Evolutionary conservation across 2,797 vertebrate genomes (phyloP).

Genomic region (Danio albolineatus): DNA sequence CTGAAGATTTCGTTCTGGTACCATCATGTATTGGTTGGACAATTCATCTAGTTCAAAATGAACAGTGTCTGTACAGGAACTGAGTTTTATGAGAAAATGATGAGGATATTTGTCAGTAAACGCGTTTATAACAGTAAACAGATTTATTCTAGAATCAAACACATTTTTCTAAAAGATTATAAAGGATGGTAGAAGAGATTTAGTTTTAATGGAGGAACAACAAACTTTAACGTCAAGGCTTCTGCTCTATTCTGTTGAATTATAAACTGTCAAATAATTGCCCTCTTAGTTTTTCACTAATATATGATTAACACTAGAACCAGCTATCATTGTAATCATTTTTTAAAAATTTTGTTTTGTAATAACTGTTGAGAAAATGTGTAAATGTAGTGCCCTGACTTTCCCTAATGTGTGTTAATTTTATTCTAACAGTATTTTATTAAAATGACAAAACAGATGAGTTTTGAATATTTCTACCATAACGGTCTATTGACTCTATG

Average conservation of each 20-base stretch:
- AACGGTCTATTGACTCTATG: too few species aligned
- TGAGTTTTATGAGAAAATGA: slow-evolving; percentile 19
- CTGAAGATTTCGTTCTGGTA: background rate
- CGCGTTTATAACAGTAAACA: slow-evolving; percentile 5
- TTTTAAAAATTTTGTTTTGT: too few species aligned
- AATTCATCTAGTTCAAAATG: background rate
- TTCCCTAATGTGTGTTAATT: too few species aligned
- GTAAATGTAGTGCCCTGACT: too few species aligned
- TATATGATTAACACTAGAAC: background rate
- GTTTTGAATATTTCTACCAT: too few species aligned
- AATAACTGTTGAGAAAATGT: too few species aligned
- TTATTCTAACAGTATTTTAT: too few species aligned
- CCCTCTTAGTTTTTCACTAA: background rate
- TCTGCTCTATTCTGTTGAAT: background rate
- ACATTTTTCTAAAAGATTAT: slow-evolving; percentile 5
- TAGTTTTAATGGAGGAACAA: slow-evolving; percentile 4
- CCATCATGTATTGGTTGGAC: background rate
- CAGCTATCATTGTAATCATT: too few species aligned
- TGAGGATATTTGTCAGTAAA: slow-evolving; percentile 29
- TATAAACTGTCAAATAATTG: background rate
- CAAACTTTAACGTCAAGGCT: slow-evolving; percentile 1
- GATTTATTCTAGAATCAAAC: slow-evolving; percentile 2
- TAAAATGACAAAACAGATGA: too few species aligned
- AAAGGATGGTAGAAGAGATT: background rate
- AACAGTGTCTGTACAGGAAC: slow-evolving; percentile 2